Evolutionary conservation across 2,888 invertebrate genomes (phyloP), one percentile per base, ranked within the genome.

Genomic region (Heliconius aoede): DNA sequence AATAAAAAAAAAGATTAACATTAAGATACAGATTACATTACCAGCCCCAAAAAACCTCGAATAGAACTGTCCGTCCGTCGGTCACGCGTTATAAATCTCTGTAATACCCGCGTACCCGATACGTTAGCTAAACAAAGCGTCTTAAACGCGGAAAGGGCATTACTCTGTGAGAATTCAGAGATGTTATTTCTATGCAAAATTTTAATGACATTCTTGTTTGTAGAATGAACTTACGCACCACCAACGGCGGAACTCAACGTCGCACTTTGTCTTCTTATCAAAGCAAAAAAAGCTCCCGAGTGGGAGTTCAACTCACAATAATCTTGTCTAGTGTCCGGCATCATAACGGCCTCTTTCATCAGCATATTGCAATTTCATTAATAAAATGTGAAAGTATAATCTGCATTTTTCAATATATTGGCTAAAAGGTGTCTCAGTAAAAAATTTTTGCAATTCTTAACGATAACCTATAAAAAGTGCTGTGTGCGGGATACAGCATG

Each of bases 61-160:
- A 30, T 28, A 18, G 32, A 36, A 40, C 36, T 36, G 61, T 24
- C 40, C 40, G 60, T 60, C 72, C 58, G 67, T 73, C 51, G 40
- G 78, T 77, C 72, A 76, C 80, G 79, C 74, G 36, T 69, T 73
- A 71, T 79, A 65, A 79, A 76, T 77, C 76, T 76, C 68, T 67
- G 74, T 62, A 62, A 18, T 61, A 73, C 73, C 24, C 62, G 62
- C 30, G 71, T 73, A 73, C 71, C 46, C 76, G 71, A 79, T 73
- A 78, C 76, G 73, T 73, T 32, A 69, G 68, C 58, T 36, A 77
- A 74, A 40, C 75, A 75, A 77, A 51, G 46, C 24, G 60, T 65
- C 71, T 61, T 40, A 28, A 68, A 65, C 40, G 24, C 76, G 65
- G 72, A 76, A 62, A 69, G 28, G 32, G 40, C 62, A 68, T 28